A percentile compares a stretch with the other conserved stretches of the same genome.
Conservation (phyloP, 2,888 invertebrate species). For the Alloplasta piceator region DNA sequence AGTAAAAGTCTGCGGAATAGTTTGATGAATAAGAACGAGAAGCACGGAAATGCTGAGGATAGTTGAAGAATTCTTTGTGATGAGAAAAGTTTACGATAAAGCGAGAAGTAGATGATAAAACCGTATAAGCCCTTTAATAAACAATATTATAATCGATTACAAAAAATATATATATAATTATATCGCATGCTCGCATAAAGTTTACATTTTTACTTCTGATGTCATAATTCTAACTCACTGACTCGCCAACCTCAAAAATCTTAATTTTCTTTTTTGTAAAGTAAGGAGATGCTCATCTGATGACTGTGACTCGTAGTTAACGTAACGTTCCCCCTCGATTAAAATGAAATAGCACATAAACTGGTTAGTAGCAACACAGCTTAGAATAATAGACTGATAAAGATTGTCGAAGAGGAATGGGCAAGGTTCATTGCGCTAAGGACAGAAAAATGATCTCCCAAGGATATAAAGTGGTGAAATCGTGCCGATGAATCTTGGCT, state of each 20-base stretch:
- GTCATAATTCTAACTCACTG: neutral
- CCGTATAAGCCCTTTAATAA: too few species aligned
- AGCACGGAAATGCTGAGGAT: too few species aligned
- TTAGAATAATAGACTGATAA: neutral
- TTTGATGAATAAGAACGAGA: too few species aligned
- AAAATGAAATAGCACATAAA: conserved; percentile 35
- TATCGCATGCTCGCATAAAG: too few species aligned
- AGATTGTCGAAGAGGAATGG: neutral
- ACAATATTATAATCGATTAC: too few species aligned
- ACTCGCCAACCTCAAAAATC: conserved; percentile 29
- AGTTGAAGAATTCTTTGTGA: too few species aligned
- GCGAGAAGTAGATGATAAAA: too few species aligned
- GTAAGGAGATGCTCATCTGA: conserved; percentile 74
- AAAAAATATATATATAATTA: too few species aligned
- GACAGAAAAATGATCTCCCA: conserved; percentile 15
- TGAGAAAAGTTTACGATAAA: too few species aligned
- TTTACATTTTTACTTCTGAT: too few species aligned
- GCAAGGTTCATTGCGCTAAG: too few species aligned
- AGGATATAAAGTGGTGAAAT: conserved; percentile 12
- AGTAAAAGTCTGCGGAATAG: too few species aligned
- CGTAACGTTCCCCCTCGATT: conserved; percentile 62
- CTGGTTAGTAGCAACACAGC: conserved; percentile 4
- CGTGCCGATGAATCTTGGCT: conserved; percentile 21
- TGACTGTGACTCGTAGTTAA: conserved; percentile 78
- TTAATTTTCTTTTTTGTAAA: conserved; percentile 47